phyloP scores from a whole-genome alignment of 2,888 invertebrate species.

The Calliopum simillimum region DNA sequence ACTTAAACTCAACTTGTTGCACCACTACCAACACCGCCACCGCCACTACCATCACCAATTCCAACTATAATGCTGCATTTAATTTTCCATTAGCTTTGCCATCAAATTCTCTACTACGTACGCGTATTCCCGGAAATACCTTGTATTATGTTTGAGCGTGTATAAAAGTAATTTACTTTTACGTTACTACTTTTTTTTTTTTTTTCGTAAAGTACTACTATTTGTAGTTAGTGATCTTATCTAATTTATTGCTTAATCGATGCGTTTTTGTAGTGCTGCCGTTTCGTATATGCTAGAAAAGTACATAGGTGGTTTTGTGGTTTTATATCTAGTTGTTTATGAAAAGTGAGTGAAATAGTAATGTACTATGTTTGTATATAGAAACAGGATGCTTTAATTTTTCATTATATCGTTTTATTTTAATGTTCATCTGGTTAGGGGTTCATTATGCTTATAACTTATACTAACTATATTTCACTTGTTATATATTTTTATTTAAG shows the following conservation, averaged over 20 bases:
- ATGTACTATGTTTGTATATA: too few species aligned
- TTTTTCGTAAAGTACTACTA: constrained; percentile 19
- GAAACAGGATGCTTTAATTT: too few species aligned
- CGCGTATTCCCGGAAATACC: constrained; percentile 63
- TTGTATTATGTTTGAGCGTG: constrained; percentile 61
- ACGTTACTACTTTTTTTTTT: constrained; percentile 12
- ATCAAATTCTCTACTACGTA: constrained; percentile 56
- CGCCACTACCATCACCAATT: constrained; percentile 14
- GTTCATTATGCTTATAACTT: too few species aligned
- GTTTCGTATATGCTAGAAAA: background rate
- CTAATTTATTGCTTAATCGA: background rate
- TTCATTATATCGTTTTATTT: too few species aligned
- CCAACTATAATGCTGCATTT: constrained; percentile 1
- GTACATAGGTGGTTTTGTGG: background rate
- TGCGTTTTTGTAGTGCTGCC: background rate
- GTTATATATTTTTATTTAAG: too few species aligned
- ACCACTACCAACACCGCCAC: background rate
- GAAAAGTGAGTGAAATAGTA: too few species aligned
- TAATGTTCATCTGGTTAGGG: too few species aligned
- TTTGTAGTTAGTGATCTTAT: background rate
- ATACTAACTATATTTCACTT: too few species aligned
- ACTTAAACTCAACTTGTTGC: constrained; percentile 14
- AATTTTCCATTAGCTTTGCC: constrained; percentile 52
- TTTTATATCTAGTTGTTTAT: too few species aligned
- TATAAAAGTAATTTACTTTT: constrained; percentile 28